These are phyloP conservation scores for Pocillopora damicornis DNA, from an alignment of 64 coral and sea anemone genomes.

Conservation along the genomic window DNA sequence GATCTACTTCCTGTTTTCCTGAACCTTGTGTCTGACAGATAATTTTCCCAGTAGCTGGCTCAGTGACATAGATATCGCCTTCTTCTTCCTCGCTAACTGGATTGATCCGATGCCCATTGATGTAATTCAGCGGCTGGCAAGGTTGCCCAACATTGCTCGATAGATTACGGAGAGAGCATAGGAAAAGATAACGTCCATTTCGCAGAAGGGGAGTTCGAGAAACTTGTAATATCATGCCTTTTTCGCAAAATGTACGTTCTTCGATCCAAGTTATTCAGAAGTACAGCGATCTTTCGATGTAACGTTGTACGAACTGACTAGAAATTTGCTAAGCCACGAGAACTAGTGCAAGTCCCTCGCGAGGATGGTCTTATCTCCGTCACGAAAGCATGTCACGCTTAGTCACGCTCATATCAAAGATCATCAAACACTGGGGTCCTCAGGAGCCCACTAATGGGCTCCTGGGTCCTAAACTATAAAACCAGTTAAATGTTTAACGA, in stretches of 20 bases:
- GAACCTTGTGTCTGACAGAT: constrained; percentile 76
- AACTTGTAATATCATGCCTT: neutral
- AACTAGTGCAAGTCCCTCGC: constrained; percentile 21
- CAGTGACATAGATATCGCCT: constrained; percentile 39
- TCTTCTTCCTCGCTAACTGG: constrained; percentile 65
- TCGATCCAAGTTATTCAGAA: too few species aligned
- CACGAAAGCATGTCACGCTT: too few species aligned
- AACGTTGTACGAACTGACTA: too few species aligned
- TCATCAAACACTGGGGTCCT: too few species aligned
- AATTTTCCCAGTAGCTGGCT: constrained; percentile 79
- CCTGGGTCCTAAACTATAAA: too few species aligned
- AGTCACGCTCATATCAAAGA: too few species aligned
- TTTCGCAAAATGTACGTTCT: neutral
- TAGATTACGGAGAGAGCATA: neutral
- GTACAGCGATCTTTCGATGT: too few species aligned
- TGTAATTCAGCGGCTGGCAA: constrained; percentile 69
- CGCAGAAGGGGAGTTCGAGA: neutral
- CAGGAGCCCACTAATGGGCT: too few species aligned
- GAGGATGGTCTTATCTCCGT: neutral
- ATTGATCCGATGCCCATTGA: constrained; percentile 65
- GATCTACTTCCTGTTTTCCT: constrained; percentile 77
- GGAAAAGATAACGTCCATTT: neutral
- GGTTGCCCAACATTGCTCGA: constrained; percentile 17
- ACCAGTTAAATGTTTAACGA: too few species aligned
- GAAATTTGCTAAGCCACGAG: neutral